phyloP scores from a whole-genome alignment of 2,113 vertebrate species.

The Corythoichthys haematopterus region DNA sequence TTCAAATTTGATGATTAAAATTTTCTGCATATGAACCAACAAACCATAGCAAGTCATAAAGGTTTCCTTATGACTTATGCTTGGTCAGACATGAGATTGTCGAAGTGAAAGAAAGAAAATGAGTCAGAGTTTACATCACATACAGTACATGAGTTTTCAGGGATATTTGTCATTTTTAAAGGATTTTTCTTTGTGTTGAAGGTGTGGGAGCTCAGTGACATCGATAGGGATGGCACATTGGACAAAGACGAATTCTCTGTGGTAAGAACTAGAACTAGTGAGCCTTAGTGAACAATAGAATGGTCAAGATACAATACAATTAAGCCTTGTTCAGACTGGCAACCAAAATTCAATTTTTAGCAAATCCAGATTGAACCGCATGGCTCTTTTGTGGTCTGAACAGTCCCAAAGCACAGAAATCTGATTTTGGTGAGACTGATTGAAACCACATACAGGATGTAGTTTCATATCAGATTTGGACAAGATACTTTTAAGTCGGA shows the following conservation, averaged over 20 bases:
- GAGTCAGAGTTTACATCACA: conserved; percentile 4
- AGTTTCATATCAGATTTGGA: too few relatives aligned
- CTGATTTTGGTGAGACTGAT: too few relatives aligned
- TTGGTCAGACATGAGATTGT: neutral
- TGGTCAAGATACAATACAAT: neutral
- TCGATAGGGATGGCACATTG: conserved; percentile 95
- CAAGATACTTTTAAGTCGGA: too few relatives aligned
- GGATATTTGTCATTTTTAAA: conserved; percentile 6
- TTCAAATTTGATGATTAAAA: neutral
- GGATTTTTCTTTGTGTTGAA: conserved; percentile 58
- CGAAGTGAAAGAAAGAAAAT: conserved; percentile 3
- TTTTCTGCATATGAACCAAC: neutral
- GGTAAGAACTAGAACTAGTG: conserved; percentile 78
- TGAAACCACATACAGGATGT: too few relatives aligned
- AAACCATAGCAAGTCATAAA: neutral
- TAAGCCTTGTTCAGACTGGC: neutral
- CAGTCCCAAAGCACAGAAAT: too few relatives aligned
- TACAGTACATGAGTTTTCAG: conserved; percentile 3
- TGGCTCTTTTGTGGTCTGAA: too few relatives aligned
- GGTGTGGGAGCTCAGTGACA: conserved; percentile 98
- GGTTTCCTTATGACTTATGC: neutral
- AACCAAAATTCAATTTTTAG: neutral
- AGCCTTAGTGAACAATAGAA: neutral
- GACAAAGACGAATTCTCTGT: conserved; percentile 98
- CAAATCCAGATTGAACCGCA: too few relatives aligned